Evolutionary conservation across 2,113 vertebrate genomes (phyloP), one percentile per base, ranked within the genome.

Genomic region (Rousettus leschenaultii): DNA sequence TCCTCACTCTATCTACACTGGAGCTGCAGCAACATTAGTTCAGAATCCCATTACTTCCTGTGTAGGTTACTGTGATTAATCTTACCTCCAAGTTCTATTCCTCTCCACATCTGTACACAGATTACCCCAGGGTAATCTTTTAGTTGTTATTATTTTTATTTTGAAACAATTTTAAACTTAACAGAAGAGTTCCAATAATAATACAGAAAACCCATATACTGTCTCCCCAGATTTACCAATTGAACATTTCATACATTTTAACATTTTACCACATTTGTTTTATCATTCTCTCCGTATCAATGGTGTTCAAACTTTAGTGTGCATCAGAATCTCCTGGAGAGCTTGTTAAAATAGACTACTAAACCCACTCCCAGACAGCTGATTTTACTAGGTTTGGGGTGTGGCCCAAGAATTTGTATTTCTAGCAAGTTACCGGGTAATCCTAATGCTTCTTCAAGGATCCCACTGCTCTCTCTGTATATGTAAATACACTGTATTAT

Each of bases 121-220:
- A 38, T 61, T 48, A 53, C 55, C 16, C 48, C 6, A 35, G 40
- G 33, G 21, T 57, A 24, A 11, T 77, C 26, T 85, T 79, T 55
- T 70, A 7, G n/a, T 26, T 74, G 66, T 38, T 74, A 59, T 45
- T 84, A 3, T 40, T 93, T 95, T 77, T 71, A 24, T 78, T 83
- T 82, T 65, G 45, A 53, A 86, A 70, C 71, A n/a, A 65, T 83
- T 66, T 66, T 48, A 93, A 45, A 68, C 11, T 57, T 77, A 71
- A 71, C 22, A 57, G 68, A 14, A 92, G 63, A 55, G 43, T 89
- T 86, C 48, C 43, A n/a, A 0, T 59, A 53, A 35, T 82, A 45
- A n/a, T 70, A 59, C 38, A 83, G 63, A 83, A 74, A 74, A 78
- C 16, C 11, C 24, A 7, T 24, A 24, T 38, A 21, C 33, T 57